Evolutionary conservation across 2,113 vertebrate species (phyloP).

Genomic region (Bambusicola thoracicus): DNA sequence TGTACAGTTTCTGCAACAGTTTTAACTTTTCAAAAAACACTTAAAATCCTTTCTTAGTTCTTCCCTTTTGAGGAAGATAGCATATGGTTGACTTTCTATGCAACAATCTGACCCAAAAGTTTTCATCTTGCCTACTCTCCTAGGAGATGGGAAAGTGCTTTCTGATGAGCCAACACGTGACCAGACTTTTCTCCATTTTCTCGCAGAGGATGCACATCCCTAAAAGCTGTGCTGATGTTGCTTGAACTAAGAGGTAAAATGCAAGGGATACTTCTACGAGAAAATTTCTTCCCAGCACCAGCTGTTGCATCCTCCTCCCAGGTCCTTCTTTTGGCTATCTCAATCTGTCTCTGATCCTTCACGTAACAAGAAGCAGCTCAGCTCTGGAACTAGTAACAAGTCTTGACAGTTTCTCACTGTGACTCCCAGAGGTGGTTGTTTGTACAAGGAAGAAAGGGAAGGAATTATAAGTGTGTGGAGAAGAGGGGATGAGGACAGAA

Average conservation of each 20-base stretch:
- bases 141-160: background rate
- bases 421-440: background rate
- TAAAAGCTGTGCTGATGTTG: background rate
- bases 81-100: background rate
- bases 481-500: background rate
- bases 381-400: background rate
- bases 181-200: background rate
- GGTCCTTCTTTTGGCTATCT: background rate
- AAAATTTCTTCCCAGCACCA: background rate
- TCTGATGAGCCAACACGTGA: background rate
- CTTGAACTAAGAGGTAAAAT: background rate
- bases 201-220: background rate
- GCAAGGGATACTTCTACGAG: fast-evolving
- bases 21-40: background rate
- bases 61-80: background rate
- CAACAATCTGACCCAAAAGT: background rate
- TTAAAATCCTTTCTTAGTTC: background rate
- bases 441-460: background rate
- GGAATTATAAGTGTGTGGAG: background rate
- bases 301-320: background rate
- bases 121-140: background rate
- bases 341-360: background rate
- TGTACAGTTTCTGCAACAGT: background rate
- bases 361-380: background rate
- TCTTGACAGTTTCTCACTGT: background rate